These are phyloP conservation scores for Sparidentex hasta DNA, from an alignment of 2,797 vertebrate genomes.

Conservation along the genomic window DNA sequence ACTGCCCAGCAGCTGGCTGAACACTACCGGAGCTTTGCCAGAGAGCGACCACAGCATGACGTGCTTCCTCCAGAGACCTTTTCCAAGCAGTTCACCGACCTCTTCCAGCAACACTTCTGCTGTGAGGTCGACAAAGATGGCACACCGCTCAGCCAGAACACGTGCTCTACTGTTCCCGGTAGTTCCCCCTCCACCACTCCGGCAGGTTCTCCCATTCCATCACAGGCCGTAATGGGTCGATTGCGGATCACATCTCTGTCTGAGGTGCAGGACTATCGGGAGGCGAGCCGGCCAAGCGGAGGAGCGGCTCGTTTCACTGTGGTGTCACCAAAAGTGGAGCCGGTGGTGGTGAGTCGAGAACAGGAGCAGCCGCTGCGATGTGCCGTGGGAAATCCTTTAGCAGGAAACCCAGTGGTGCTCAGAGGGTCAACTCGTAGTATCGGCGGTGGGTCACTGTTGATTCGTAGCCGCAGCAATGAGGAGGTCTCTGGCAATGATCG, in stretches of 20 bases:
- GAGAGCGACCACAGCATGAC: constrained; percentile 90
- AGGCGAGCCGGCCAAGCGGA: constrained; percentile 83
- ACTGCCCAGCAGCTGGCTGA: constrained; percentile 93
- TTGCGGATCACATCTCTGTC: constrained; percentile 83
- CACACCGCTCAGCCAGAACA: constrained; percentile 58
- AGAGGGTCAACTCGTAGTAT: constrained; percentile 52
- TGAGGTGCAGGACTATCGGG: constrained; percentile 92
- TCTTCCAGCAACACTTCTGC: constrained; percentile 96
- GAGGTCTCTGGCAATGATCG: constrained; percentile 76
- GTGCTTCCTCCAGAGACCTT: constrained; percentile 92
- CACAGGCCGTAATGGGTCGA: constrained; percentile 81
- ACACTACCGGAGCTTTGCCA: constrained; percentile 93
- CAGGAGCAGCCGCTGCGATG: constrained; percentile 80
- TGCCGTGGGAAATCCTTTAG: constrained; percentile 58
- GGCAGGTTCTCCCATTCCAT: constrained; percentile 28
- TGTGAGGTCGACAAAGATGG: constrained; percentile 91
- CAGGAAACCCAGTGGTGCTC: constrained; percentile 53
- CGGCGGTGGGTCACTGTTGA: constrained; percentile 52
- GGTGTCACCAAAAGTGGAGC: constrained; percentile 76
- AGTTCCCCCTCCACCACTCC: constrained; percentile 51
- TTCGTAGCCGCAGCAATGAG: constrained; percentile 89
- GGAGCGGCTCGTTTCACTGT: constrained; percentile 73
- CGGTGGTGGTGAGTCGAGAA: constrained; percentile 69
- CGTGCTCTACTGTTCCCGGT: constrained; percentile 41
- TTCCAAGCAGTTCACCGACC: constrained; percentile 92